Conservation (phyloP, 2,888 invertebrate species). For the Cataglyphis albicans region DNA sequence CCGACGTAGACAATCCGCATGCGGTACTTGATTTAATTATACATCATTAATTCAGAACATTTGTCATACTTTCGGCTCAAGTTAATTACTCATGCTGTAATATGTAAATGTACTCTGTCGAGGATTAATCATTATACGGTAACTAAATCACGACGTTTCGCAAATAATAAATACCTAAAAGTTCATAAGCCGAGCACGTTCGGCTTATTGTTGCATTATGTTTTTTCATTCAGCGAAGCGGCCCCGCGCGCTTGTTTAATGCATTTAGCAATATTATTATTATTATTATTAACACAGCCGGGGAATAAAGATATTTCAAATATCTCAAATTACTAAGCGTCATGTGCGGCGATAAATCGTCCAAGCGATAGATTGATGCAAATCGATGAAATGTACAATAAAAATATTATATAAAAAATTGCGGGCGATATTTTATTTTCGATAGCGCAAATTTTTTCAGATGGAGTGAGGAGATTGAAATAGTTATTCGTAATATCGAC, state of each 20-base stretch:
- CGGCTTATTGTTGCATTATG: constrained; percentile 52
- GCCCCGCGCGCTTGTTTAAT: constrained; percentile 52
- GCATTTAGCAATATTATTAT: constrained; percentile 53
- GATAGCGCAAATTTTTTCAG: constrained; percentile 57
- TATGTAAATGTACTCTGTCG: constrained; percentile 57
- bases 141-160: constrained; percentile 53
- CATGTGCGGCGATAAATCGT: constrained; percentile 52
- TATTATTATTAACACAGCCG: constrained; percentile 52
- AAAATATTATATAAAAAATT: constrained; percentile 57
- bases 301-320: constrained; percentile 51
- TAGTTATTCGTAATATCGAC: constrained; percentile 58
- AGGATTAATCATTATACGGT: constrained; percentile 51
- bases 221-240: constrained; percentile 30
- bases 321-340: constrained; percentile 54
- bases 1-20: constrained; percentile 53
- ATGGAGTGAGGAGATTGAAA: constrained; percentile 55
- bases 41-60: constrained; percentile 57
- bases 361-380: constrained; percentile 50
- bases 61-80: constrained; percentile 58
- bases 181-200: constrained; percentile 46
- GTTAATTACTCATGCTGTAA: constrained; percentile 58
- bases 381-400: constrained; percentile 56
- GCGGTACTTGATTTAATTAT: constrained; percentile 56
- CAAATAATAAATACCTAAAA: constrained; percentile 58
- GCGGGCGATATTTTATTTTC: constrained; percentile 54